Percentiles rank a stretch among this genome's conserved stretches.
Evolutionary conservation across 2,113 vertebrate genomes (phyloP).

Genomic region (Tragelaphus buxtoni): DNA sequence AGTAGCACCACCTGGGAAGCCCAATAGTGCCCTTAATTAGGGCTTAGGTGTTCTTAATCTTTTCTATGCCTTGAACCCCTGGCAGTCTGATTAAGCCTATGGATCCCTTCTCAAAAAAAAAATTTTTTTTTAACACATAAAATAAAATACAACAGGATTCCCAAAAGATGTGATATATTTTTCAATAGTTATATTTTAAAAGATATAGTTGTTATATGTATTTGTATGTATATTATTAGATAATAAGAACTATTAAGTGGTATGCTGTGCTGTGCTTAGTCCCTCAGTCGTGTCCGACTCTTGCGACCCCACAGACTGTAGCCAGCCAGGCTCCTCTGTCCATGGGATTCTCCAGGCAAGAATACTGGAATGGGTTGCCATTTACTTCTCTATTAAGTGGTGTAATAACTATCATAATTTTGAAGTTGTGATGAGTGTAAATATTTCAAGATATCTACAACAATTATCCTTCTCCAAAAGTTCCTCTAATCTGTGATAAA

Average conservation of each 20-base stretch:
- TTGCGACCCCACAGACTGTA: not conserved
- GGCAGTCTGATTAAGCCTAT: not conserved
- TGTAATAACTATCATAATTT: not conserved
- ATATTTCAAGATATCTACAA: not conserved
- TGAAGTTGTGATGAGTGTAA: not conserved
- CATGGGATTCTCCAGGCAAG: not conserved
- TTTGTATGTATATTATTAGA: not conserved
- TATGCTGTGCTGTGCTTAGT: not conserved
- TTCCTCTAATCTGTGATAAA: not conserved
- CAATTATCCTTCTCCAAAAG: not conserved
- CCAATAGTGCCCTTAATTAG: not conserved
- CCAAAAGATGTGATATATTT: not conserved
- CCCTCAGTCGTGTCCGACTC: rapidly evolving
- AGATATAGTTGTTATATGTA: not conserved
- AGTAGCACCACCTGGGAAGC: not conserved
- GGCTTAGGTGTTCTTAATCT: not conserved
- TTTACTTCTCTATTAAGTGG: not conserved
- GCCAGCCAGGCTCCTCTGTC: not conserved
- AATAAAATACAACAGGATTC: not conserved
- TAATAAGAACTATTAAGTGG: no score
- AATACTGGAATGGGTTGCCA: not conserved
- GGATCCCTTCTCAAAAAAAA: not conserved
- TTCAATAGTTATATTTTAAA: not conserved
- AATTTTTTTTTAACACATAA: not conserved
- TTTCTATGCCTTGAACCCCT: not conserved